These are phyloP conservation scores for Ochropleura leucogaster DNA, from an alignment of 2,888 invertebrate species.

Conservation along the genomic window DNA sequence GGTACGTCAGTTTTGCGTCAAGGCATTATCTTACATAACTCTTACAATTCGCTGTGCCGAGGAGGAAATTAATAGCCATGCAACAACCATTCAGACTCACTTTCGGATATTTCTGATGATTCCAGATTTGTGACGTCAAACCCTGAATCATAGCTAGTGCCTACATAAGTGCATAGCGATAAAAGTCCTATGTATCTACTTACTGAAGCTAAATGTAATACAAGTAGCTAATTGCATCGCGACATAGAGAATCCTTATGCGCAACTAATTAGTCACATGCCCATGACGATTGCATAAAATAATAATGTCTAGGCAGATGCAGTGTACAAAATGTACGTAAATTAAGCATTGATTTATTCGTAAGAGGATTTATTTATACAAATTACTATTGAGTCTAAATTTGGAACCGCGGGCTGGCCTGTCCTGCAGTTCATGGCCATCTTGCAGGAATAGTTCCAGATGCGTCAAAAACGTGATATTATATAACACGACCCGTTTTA, in stretches of 20 bases:
- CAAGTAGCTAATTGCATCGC: constrained; percentile 4
- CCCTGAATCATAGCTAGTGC: not conserved
- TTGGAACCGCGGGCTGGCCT: not conserved
- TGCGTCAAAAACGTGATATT: no score
- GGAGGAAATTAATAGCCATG: not conserved
- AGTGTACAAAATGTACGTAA: not conserved
- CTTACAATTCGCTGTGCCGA: not conserved
- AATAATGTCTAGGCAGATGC: constrained; percentile 20
- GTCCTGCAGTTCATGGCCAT: not conserved
- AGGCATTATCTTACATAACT: constrained; percentile 24
- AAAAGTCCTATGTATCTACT: not conserved
- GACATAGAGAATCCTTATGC: constrained; percentile 24
- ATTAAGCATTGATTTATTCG: no score
- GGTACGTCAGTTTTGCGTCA: constrained; percentile 3
- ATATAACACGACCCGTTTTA: not conserved
- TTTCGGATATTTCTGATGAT: not conserved
- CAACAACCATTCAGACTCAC: not conserved
- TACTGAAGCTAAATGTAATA: constrained; percentile 3
- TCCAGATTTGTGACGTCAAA: not conserved
- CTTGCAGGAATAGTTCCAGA: no score
- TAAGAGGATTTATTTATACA: not conserved
- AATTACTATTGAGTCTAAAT: not conserved
- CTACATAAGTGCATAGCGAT: not conserved
- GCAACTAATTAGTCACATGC: constrained; percentile 5
- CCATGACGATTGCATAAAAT: constrained; percentile 14